Percentiles rank a stretch among this genome's conserved stretches.
Evolutionary conservation across 2,797 vertebrate genomes (phyloP).

Genomic region (Sternotherus odoratus): DNA sequence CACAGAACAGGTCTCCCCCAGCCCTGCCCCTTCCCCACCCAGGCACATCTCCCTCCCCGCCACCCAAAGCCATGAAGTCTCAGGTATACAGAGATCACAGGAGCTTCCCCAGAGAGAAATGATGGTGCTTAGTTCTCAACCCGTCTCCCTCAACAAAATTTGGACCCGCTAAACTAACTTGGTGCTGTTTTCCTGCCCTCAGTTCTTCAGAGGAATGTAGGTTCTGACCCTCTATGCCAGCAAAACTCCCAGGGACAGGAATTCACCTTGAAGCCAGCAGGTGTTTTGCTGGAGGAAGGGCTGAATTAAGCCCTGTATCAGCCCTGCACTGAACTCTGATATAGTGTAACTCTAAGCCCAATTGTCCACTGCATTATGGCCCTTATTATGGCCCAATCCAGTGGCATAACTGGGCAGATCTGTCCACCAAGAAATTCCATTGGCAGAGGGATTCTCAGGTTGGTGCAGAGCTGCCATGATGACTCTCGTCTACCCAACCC

Average conservation of each 20-base stretch:
- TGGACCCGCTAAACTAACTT: no score
- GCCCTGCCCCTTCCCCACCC: background rate
- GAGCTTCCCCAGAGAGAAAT: background rate
- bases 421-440: background rate
- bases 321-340: background rate
- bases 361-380: background rate
- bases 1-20: background rate
- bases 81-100: background rate
- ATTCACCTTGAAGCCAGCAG: background rate
- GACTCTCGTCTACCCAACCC: background rate
- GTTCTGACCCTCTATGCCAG: background rate
- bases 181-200: background rate
- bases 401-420: background rate
- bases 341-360: background rate
- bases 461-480: background rate
- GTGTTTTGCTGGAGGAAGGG: background rate
- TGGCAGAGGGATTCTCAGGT: background rate
- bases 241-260: background rate
- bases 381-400: no score
- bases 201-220: background rate
- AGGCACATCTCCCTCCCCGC: background rate
- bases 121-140: background rate
- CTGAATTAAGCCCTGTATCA: background rate
- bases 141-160: background rate
- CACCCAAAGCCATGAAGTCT: background rate